Evolutionary conservation across 2,113 vertebrate genomes (phyloP), one percentile per base, ranked within the genome.

Genomic region (Rhombomys opimus): DNA sequence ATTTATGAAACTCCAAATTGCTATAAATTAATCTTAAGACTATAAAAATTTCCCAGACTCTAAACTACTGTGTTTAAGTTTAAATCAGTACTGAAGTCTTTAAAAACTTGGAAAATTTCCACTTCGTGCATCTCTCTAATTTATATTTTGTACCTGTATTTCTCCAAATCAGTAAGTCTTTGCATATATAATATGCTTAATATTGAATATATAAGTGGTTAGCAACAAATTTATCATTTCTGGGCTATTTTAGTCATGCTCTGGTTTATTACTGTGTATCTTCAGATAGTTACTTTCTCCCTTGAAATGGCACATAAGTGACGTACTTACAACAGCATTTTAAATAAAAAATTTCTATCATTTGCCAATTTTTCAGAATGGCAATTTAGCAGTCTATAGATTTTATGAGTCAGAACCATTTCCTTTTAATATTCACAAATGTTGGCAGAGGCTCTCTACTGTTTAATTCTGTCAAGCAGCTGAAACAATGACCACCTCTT

Each of bases 21-120:
- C 70, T 92, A 27, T 63, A 95, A 80, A 70, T 97, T 73, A 35
- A 95, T 93, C 88, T 85, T 65, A 73, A 87, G 78, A 93, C 61
- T 93, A 92, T n/a, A n/a, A 90, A 91, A 84, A 15, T 3, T 70
- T 96, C 90, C 11, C 41, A 46, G n/a, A 65, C 87, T 92, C 32
- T 85, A 17, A 87, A 54, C 87, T 91, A 68, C 76, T 91, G 72
- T 76, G 50, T 68, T 90, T 2, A 67, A 92, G 12, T 32, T 92
- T 93, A 25, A 50, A 22, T 93, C 80, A 88, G 52, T 88, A 52
- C n/a, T 25, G 84, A 12, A 14, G 25, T 93, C 35, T 88, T 11
- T 54, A 41, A 77, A 81, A 4, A 88, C 13, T 61, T 95, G 30
- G n/a, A 30, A 87, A 93, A 61, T 8, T 93, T 85, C 20, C 13